A percentile compares a stretch with the other conserved stretches of the same genome.
These are phyloP conservation scores for Hippasteria phrygiana DNA, from an alignment of 53 echinoderm and acorn worm species.

Conservation along the genomic window DNA sequence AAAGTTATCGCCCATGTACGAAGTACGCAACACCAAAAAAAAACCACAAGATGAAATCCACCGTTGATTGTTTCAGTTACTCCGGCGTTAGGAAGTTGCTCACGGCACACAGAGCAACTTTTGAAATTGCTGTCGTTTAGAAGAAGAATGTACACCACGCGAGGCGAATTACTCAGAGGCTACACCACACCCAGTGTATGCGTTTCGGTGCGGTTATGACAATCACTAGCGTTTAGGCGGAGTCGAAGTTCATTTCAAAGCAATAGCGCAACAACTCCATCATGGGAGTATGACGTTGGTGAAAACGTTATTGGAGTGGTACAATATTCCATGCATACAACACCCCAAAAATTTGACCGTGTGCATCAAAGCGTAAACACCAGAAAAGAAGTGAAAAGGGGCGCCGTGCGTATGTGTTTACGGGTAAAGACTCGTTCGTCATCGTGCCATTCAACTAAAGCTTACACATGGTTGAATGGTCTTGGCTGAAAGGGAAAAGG, in stretches of 20 bases:
- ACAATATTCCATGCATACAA: slow-evolving; percentile 11
- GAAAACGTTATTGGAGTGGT: too few relatives aligned
- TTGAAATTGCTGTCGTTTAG: too few relatives aligned
- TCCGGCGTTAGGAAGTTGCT: too few relatives aligned
- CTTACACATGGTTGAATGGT: neutral
- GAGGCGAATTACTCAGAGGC: too few relatives aligned
- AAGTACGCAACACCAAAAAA: neutral
- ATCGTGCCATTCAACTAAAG: neutral
- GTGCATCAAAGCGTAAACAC: slow-evolving; percentile 39
- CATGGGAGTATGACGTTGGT: slow-evolving; percentile 20
- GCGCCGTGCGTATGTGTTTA: neutral
- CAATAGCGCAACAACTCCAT: slow-evolving; percentile 14
- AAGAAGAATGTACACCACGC: too few relatives aligned
- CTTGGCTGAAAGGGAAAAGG: neutral
- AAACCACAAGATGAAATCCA: neutral
- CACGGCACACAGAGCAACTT: too few relatives aligned
- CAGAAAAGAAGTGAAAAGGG: slow-evolving; percentile 1
- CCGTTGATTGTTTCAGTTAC: neutral
- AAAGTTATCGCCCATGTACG: neutral
- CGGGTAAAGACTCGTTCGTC: slow-evolving; percentile 11
- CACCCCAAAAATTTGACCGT: slow-evolving; percentile 28
- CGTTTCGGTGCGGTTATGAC: slow-evolving; percentile 15
- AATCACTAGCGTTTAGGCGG: neutral
- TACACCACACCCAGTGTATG: slow-evolving; percentile 7
- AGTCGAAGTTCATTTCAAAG: slow-evolving; percentile 55